A percentile compares a stretch with the other conserved stretches of the same genome.
These are phyloP conservation scores for Phaonia tiefii DNA, from an alignment of 2,888 invertebrate species.

Conservation along the genomic window DNA sequence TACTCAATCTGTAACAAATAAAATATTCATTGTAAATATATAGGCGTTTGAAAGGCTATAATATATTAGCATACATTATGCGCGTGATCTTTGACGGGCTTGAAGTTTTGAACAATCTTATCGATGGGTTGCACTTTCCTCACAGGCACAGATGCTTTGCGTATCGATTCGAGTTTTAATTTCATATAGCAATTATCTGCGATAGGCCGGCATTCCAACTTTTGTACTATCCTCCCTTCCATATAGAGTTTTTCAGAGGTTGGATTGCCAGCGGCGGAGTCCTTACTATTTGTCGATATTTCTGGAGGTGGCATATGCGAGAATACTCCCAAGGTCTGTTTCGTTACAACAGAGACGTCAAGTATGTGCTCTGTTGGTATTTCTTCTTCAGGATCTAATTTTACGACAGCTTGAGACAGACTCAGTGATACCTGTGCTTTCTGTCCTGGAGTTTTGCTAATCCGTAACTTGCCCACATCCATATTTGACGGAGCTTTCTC, in stretches of 20 bases:
- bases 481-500: conserved; percentile 93
- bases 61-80: conserved; percentile 88
- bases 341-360: conserved; percentile 93
- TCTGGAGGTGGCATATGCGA: conserved; percentile 86
- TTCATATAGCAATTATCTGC: conserved; percentile 95
- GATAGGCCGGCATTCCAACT: conserved; percentile 95
- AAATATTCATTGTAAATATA: conserved; percentile 69
- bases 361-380: conserved; percentile 96
- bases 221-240: conserved; percentile 98
- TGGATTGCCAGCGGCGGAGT: conserved; percentile 80
- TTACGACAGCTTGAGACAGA: conserved; percentile 89
- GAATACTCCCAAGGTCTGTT: conserved; percentile 95
- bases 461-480: conserved; percentile 96
- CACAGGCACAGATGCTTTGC: conserved; percentile 92
- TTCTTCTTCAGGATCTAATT: conserved; percentile 89
- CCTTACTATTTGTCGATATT: conserved; percentile 66
- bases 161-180: conserved; percentile 92
- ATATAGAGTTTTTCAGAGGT: conserved; percentile 92
- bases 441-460: conserved; percentile 89
- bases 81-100: conserved; percentile 95
- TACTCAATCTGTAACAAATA: conserved; percentile 88
- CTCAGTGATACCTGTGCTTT: conserved; percentile 94
- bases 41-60: neutral
- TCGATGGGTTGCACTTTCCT: conserved; percentile 93
- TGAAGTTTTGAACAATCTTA: conserved; percentile 93